These are phyloP conservation scores for Standfussiana lucernea DNA, from an alignment of 2,888 invertebrate species.

Conservation along the genomic window DNA sequence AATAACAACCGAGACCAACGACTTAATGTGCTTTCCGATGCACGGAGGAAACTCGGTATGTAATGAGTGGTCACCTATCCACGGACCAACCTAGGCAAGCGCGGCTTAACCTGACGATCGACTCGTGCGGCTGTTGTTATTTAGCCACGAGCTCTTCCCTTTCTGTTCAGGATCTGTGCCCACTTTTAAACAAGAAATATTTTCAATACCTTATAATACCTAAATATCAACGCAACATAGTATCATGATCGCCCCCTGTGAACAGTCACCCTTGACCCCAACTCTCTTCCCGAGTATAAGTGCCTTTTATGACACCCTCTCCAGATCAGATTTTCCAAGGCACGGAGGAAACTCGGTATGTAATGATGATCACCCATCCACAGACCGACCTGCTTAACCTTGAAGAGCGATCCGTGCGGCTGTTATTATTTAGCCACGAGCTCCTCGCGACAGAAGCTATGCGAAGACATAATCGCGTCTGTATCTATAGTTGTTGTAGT, in stretches of 20 bases:
- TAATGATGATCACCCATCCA: too few relatives aligned
- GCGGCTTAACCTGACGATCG: background rate
- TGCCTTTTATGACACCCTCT: constrained; percentile 48
- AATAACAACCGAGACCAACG: background rate
- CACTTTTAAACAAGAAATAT: background rate
- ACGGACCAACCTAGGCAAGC: background rate
- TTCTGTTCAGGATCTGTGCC: background rate
- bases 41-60: background rate
- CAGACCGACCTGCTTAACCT: too few relatives aligned
- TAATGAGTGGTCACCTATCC: background rate
- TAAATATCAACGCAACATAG: background rate
- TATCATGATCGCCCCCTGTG: constrained; percentile 12
- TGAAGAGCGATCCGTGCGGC: too few relatives aligned
- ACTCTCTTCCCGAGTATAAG: constrained; percentile 17
- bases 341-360: too few relatives aligned
- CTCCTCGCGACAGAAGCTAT: too few relatives aligned
- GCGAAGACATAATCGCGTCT: too few relatives aligned
- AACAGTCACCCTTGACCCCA: constrained; percentile 41
- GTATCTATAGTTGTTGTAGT: too few relatives aligned
- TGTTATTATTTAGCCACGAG: too few relatives aligned
- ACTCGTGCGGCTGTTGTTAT: background rate
- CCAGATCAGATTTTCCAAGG: too few relatives aligned
- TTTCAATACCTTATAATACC: background rate
- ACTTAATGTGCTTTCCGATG: background rate
- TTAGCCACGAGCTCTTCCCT: background rate